These are phyloP conservation scores for Nemapogon koenigi DNA, from an alignment of 2,888 invertebrate species.

Conservation along the genomic window DNA sequence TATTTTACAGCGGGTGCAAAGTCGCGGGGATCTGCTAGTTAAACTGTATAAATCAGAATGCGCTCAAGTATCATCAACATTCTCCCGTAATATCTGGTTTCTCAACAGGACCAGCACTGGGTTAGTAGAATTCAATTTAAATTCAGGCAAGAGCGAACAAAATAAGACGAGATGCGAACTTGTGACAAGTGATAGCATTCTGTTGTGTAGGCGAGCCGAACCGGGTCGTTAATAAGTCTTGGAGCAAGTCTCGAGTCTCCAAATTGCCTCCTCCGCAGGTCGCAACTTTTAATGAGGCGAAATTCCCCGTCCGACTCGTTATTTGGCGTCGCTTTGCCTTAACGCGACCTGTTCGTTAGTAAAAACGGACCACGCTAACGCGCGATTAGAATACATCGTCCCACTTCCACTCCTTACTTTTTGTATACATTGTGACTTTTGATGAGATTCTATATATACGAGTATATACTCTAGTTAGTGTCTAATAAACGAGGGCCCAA, in stretches of 20 bases:
- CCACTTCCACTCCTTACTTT: no score
- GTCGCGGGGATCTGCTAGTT: no score
- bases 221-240: constrained; percentile 49
- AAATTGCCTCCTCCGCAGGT: constrained; percentile 59
- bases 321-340: constrained; percentile 49
- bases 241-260: constrained; percentile 42
- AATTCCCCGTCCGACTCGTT: constrained; percentile 50
- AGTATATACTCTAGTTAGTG: no score
- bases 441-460: no score
- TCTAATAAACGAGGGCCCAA: no score
- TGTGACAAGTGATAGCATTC: constrained; percentile 13
- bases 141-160: constrained; percentile 2
- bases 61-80: neutral
- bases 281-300: constrained; percentile 65
- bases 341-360: constrained; percentile 64
- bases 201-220: constrained; percentile 25
- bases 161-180: constrained; percentile 7
- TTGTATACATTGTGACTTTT: constrained; percentile 18
- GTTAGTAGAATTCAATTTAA: constrained; percentile 4
- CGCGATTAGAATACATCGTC: constrained; percentile 52
- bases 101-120: neutral
- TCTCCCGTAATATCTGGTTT: neutral
- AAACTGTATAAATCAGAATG: no score
- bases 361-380: constrained; percentile 62
- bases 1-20: no score